Conservation (phyloP, 2,888 invertebrate species). For the Vannuccia rotundouncinata region DNA sequence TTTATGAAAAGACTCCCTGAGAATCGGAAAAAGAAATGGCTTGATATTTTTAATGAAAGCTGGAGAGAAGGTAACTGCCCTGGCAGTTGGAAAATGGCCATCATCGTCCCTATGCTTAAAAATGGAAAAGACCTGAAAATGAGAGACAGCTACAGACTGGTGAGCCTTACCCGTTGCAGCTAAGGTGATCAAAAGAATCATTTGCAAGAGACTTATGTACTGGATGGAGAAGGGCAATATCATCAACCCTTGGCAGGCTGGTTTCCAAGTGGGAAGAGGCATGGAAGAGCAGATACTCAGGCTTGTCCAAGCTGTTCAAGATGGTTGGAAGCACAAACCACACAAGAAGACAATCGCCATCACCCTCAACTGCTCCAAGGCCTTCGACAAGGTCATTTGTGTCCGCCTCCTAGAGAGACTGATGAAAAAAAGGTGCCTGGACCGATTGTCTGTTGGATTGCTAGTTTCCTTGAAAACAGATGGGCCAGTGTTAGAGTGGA, state of each 20-base stretch:
- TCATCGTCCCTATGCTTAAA: slow-evolving; percentile 1
- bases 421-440: slow-evolving; percentile 11
- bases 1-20: neutral
- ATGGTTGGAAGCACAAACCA: neutral
- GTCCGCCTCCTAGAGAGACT: slow-evolving; percentile 1
- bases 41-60: slow-evolving; percentile 2
- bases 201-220: neutral
- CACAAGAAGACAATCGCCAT: slow-evolving; percentile 13
- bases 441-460: slow-evolving; percentile 6
- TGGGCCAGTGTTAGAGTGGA: neutral
- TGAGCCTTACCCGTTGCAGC: neutral
- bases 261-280: slow-evolving; percentile 9
- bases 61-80: slow-evolving; percentile 4
- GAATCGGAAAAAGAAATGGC: slow-evolving; percentile 4
- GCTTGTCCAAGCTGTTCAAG: slow-evolving; percentile 16
- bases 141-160: slow-evolving; percentile 5
- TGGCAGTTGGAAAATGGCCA: slow-evolving; percentile 21
- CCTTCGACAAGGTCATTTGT: slow-evolving; percentile 17
- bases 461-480: slow-evolving; percentile 20
- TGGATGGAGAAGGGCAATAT: slow-evolving; percentile 20
- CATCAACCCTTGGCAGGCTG: slow-evolving; percentile 28
- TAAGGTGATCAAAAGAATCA: neutral
- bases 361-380: slow-evolving; percentile 21
- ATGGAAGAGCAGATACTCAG: slow-evolving; percentile 19
- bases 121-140: neutral